A percentile compares a stretch with the other conserved stretches of the same genome.
phyloP scores from a whole-genome alignment of 2,888 invertebrate species.

The Rhamnusium bicolor region DNA sequence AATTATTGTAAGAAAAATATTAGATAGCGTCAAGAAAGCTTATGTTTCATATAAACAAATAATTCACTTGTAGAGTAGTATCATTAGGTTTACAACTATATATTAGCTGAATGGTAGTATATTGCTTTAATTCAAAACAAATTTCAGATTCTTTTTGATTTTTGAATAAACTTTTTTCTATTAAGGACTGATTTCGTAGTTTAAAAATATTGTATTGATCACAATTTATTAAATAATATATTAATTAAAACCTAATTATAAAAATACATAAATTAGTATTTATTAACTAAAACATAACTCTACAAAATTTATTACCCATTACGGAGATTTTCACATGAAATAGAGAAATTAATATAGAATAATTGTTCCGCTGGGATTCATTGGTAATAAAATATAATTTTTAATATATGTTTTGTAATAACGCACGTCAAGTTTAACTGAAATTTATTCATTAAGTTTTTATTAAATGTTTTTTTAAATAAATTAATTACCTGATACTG shows the following conservation, averaged over 20 bases:
- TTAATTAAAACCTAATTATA: not conserved
- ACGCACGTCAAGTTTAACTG: not conserved
- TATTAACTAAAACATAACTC: not conserved
- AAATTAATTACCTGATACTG: slow-evolving; percentile 81
- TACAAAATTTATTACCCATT: not conserved
- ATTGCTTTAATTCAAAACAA: too few species aligned
- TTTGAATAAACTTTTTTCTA: too few species aligned
- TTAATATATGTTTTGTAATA: not conserved
- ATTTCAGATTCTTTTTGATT: too few species aligned
- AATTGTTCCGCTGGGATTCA: not conserved
- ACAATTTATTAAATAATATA: not conserved
- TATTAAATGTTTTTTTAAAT: not conserved
- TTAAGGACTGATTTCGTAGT: too few species aligned
- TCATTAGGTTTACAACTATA: too few species aligned
- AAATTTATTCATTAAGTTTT: not conserved
- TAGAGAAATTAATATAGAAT: not conserved
- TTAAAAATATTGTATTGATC: not conserved
- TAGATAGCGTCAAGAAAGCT: too few species aligned
- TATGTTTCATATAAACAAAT: too few species aligned
- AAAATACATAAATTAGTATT: not conserved
- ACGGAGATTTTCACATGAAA: not conserved
- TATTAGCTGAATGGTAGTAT: too few species aligned
- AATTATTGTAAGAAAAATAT: too few species aligned
- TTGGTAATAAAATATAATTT: not conserved
- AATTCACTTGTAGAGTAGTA: too few species aligned